Conservation (phyloP, 1,140 invertebrate genomes). For the Hypothenemus hampei region DNA sequence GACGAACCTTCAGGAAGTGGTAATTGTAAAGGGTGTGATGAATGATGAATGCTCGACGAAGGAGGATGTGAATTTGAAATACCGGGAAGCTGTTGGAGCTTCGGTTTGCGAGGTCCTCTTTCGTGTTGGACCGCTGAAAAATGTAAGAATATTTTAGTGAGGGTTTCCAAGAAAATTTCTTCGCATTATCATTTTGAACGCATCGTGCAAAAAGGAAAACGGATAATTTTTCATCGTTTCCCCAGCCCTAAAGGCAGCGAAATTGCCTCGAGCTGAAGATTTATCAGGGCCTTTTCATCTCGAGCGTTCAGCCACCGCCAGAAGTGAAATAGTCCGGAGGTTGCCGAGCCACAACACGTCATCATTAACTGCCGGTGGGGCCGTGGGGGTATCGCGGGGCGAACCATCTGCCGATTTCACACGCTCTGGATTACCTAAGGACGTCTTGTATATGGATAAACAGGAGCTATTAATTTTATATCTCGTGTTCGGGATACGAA, state of each 20-base stretch:
- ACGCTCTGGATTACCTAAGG: slow-evolving; percentile 22
- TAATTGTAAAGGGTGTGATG: slow-evolving; percentile 26
- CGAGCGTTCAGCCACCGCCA: slow-evolving; percentile 15
- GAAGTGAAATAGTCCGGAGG: slow-evolving; percentile 30
- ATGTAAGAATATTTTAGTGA: background rate
- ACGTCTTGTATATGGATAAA: slow-evolving; percentile 24
- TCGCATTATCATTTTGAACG: background rate
- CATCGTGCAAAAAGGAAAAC: slow-evolving; percentile 8
- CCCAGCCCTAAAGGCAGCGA: slow-evolving; percentile 25
- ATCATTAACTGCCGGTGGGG: slow-evolving; percentile 27
- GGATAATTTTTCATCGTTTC: slow-evolving; percentile 23
- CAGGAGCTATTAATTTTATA: slow-evolving; percentile 25
- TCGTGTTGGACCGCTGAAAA: slow-evolving; percentile 93
- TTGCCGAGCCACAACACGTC: slow-evolving; percentile 29
- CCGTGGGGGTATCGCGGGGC: background rate
- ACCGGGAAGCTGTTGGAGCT: slow-evolving; percentile 49
- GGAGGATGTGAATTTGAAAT: slow-evolving; percentile 28
- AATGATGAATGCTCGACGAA: slow-evolving; percentile 1
- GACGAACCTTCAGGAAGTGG: slow-evolving; percentile 22
- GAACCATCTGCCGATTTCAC: slow-evolving; percentile 21
- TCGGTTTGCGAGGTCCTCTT: slow-evolving; percentile 89
- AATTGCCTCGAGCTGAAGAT: slow-evolving; percentile 22
- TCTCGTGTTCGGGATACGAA: slow-evolving; percentile 4
- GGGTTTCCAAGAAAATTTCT: background rate
- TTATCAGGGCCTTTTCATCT: slow-evolving; percentile 16